Evolutionary conservation across 2,888 invertebrate genomes (phyloP).

Genomic region (Scaptodrosophila latifasciaeformis): DNA sequence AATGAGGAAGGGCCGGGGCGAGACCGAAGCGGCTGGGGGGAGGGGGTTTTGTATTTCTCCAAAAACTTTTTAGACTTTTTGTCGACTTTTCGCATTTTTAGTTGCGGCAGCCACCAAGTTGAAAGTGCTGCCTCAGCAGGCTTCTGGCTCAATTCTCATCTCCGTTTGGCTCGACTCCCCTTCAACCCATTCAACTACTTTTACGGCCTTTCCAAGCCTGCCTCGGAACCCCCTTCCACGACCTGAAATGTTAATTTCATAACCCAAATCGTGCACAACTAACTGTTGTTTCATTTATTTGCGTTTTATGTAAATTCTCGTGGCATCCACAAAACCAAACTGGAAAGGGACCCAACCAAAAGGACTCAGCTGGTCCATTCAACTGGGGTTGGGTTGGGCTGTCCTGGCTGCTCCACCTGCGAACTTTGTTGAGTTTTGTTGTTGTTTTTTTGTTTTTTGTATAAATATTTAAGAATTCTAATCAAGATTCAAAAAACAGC

Average conservation of each 20-base stretch:
- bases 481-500: conserved; percentile 74
- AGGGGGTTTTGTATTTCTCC: too few species aligned
- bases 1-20: neutral
- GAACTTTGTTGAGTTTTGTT: conserved; percentile 18
- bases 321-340: conserved; percentile 21
- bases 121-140: conserved; percentile 62
- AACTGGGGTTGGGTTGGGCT: conserved; percentile 7
- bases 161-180: neutral
- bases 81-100: conserved; percentile 67
- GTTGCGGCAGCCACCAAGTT: conserved; percentile 48
- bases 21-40: conserved; percentile 26
- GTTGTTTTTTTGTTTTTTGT: conserved; percentile 41
- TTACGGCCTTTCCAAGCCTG: neutral
- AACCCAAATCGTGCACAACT: conserved; percentile 59
- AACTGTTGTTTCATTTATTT: conserved; percentile 67
- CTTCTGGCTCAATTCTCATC: conserved; percentile 3
- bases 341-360: conserved; percentile 6
- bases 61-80: conserved; percentile 69
- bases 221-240: conserved; percentile 4
- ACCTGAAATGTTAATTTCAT: conserved; percentile 67
- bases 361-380: neutral
- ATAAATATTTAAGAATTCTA: conserved; percentile 74
- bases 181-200: conserved; percentile 23
- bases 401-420: conserved; percentile 42
- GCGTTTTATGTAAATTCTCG: conserved; percentile 64